phyloP scores from a whole-genome alignment of 2,113 vertebrate species.

The Strigops habroptila region DNA sequence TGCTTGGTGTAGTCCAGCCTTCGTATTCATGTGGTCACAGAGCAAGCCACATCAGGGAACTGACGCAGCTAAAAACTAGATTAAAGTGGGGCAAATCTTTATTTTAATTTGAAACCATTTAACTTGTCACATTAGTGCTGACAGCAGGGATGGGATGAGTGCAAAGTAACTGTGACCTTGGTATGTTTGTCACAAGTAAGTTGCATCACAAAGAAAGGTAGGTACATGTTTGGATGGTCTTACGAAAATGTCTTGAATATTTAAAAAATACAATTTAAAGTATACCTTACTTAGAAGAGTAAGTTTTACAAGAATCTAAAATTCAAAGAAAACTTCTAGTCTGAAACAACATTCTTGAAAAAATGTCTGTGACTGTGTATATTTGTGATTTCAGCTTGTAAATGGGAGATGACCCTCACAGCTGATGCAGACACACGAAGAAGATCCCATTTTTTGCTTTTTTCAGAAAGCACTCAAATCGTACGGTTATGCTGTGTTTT shows the following conservation, averaged over 20 bases:
- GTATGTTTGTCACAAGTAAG: background rate
- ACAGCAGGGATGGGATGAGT: background rate
- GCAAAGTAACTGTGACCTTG: background rate
- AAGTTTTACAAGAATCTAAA: background rate
- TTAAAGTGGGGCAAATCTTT: background rate
- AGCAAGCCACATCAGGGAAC: background rate
- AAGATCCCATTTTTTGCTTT: background rate
- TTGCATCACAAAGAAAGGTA: background rate
- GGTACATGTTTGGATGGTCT: background rate
- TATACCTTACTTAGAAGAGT: background rate
- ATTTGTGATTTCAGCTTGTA: background rate
- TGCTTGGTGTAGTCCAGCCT: fast-evolving
- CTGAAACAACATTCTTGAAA: background rate
- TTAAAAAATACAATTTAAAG: background rate
- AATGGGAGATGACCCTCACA: background rate
- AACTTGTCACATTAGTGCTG: background rate
- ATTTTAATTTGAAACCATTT: background rate
- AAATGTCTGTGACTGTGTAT: background rate
- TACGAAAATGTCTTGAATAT: background rate
- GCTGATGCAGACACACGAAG: background rate
- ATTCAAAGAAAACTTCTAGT: background rate
- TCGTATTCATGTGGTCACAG: background rate
- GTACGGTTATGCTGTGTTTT: background rate
- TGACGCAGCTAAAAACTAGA: background rate
- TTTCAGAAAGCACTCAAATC: background rate